These are phyloP conservation scores for Monochamus alternatus DNA, from an alignment of 2,888 invertebrate genomes.

Conservation along the genomic window DNA sequence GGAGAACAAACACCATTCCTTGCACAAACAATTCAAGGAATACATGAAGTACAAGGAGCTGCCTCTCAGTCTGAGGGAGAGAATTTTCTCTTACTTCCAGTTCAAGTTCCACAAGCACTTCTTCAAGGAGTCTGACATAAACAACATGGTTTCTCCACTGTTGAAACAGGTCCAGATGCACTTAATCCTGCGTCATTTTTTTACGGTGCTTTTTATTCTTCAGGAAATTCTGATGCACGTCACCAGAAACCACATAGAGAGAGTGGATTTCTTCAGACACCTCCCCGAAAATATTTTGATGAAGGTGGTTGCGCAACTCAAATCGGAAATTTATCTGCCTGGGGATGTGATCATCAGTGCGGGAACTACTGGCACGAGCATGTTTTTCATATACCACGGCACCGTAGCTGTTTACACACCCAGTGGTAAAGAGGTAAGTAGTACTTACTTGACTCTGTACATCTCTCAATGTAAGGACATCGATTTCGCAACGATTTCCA, in stretches of 20 bases:
- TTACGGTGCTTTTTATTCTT: neutral
- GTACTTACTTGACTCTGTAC: too few relatives aligned
- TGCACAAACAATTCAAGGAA: slow-evolving; percentile 68
- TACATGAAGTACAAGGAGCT: slow-evolving; percentile 70
- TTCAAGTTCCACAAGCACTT: slow-evolving; percentile 69
- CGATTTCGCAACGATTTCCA: too few relatives aligned
- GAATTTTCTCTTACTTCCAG: slow-evolving; percentile 66
- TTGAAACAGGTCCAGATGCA: slow-evolving; percentile 34
- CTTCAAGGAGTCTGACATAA: slow-evolving; percentile 67
- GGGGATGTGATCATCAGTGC: slow-evolving; percentile 68
- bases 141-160: slow-evolving; percentile 59
- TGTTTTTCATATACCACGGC: slow-evolving; percentile 70
- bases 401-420: slow-evolving; percentile 70
- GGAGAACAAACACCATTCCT: slow-evolving; percentile 59
- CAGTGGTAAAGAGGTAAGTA: slow-evolving; percentile 64
- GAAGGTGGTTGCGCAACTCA: slow-evolving; percentile 22
- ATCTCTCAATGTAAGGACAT: too few relatives aligned
- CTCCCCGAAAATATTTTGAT: slow-evolving; percentile 35
- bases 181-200: neutral
- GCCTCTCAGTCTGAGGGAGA: slow-evolving; percentile 64
- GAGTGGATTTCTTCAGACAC: slow-evolving; percentile 67
- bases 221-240: slow-evolving; percentile 68
- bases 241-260: slow-evolving; percentile 64
- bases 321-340: slow-evolving; percentile 66
- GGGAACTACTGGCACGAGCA: slow-evolving; percentile 63